phyloP scores from a whole-genome alignment of 2,797 vertebrate genomes.

The Syncerus caffer region DNA sequence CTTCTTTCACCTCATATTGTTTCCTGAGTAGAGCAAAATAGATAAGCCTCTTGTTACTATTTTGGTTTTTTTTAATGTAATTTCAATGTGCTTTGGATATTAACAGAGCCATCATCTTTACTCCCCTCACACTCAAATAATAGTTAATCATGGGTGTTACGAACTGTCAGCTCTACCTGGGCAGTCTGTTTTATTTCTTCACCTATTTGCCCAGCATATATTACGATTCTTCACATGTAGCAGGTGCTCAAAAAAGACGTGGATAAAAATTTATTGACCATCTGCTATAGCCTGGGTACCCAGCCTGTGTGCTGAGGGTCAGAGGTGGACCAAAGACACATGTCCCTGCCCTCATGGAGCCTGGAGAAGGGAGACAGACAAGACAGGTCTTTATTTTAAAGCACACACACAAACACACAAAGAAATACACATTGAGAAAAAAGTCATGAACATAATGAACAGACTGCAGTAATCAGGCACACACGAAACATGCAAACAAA shows the following conservation, averaged over 20 bases:
- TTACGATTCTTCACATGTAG: neutral
- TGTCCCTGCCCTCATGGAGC: neutral
- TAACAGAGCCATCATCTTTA: neutral
- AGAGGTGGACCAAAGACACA: neutral
- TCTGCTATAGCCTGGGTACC: neutral
- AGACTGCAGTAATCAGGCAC: neutral
- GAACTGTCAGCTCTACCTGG: neutral
- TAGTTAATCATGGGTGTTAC: neutral
- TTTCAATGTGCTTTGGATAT: neutral
- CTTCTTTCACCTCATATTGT: neutral
- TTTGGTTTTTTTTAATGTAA: neutral
- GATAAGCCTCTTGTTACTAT: neutral
- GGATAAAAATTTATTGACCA: neutral
- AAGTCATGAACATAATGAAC: neutral
- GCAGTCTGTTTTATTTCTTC: neutral
- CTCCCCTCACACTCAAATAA: neutral
- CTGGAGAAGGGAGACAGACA: neutral
- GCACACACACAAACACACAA: neutral
- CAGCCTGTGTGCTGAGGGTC: neutral
- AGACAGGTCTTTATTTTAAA: neutral
- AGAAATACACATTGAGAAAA: neutral
- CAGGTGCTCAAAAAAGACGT: neutral
- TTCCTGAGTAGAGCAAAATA: neutral
- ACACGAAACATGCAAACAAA: neutral
- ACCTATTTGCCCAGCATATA: neutral